phyloP scores from a whole-genome alignment of 2,113 vertebrate genomes.

The Sterrhoptilus dennistouni region DNA sequence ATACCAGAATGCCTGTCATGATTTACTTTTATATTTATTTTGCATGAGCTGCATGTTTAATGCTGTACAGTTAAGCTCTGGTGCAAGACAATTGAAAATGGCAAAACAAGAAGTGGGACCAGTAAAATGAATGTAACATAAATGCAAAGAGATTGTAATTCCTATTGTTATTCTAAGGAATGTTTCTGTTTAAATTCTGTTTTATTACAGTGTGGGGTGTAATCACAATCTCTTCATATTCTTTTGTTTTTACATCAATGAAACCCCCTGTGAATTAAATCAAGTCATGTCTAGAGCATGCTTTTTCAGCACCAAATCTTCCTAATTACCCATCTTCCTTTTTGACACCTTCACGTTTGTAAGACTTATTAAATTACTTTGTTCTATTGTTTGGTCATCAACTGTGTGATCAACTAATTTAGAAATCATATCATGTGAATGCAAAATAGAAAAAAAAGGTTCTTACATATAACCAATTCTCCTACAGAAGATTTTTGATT shows the following conservation, averaged over 20 bases:
- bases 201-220: background rate
- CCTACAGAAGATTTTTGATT: background rate
- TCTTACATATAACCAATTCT: accelerated
- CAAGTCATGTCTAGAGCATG: background rate
- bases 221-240: background rate
- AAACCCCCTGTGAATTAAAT: background rate
- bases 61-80: background rate
- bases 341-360: background rate
- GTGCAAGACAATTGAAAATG: background rate
- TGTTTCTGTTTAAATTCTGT: background rate
- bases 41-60: background rate
- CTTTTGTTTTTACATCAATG: background rate
- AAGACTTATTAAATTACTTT: background rate
- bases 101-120: background rate
- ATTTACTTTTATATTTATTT: constrained; percentile 10
- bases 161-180: background rate
- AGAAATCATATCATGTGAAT: background rate
- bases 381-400: background rate
- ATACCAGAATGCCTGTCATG: background rate
- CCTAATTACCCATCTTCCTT: background rate
- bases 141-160: background rate
- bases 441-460: background rate
- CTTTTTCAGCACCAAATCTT: background rate
- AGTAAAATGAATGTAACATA: background rate
- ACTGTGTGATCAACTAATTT: background rate